Evolutionary conservation across 2,888 invertebrate genomes (phyloP), one percentile per base, ranked within the genome.

Genomic region (Caenorhabditis becei): DNA sequence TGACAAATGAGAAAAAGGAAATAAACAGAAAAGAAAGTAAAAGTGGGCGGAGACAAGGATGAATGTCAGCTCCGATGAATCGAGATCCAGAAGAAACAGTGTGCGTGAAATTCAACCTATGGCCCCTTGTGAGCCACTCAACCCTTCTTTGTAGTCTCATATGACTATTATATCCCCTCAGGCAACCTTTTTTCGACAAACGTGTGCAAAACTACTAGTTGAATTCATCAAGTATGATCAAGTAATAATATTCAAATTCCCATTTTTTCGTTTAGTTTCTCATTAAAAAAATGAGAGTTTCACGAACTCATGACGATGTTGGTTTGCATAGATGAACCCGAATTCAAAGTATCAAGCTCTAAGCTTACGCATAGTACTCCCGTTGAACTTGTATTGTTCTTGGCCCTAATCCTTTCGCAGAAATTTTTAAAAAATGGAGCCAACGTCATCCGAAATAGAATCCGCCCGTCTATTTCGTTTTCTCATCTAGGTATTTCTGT

Each of bases 141-240:
- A 77, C 47, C 74, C 66, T 74, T 74, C 58, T 66, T 65, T 78
- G 58, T 70, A 78, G 70, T 78, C 78, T 78, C 78, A 78, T 78
- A 78, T 78, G 78, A 78, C 78, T 71, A 78, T 59, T 66, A 71
- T 65, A 70, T 61, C 51, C 66, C 78, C 78, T 70, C 70, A 35
- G 78, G 78, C 78, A 63, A 63, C 70, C 69, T 58, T 77, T 62
- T 67, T 77, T 77, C 44, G 62, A 28, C 67, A 24, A 41, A 37
- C 61, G 47, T 70, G 47, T 62, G 49, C 47, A 77, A 59, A 47
- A 61, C 67, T 62, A 63, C 63, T 77, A 69, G 63, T 37, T 56
- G 63, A 63, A 65, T 72, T 59, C 65, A 59, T 65, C 56, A 72
- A 58, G 35, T 72, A 58, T 65, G 63, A 63, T 49, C 4, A 7